These are phyloP conservation scores for Gryon sp. DNA, from an alignment of 1,140 invertebrate genomes.

Conservation along the genomic window DNA sequence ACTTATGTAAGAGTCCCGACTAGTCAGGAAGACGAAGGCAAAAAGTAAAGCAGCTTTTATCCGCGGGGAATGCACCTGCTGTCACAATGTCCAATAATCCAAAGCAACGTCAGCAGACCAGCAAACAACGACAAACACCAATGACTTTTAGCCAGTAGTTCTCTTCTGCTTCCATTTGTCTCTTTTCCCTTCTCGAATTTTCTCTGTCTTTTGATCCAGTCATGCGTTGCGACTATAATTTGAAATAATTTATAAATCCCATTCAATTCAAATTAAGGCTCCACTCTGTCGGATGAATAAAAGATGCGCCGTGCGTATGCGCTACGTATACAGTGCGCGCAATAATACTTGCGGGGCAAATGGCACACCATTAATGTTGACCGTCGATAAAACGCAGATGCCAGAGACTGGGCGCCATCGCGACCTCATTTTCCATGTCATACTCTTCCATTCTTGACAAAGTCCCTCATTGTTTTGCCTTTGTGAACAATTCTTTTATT, in stretches of 20 bases:
- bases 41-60: constrained; percentile 33
- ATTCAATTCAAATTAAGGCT: constrained; percentile 80
- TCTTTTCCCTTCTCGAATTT: too few species aligned
- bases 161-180: too few species aligned
- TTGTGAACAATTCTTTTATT: background rate
- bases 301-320: constrained; percentile 69
- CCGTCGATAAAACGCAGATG: constrained; percentile 58
- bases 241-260: constrained; percentile 80
- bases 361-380: constrained; percentile 58
- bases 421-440: constrained; percentile 47
- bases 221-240: constrained; percentile 78
- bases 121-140: constrained; percentile 48
- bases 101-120: constrained; percentile 26
- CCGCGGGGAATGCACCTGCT: constrained; percentile 60
- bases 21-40: constrained; percentile 27
- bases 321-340: constrained; percentile 53
- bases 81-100: constrained; percentile 45
- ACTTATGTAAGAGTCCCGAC: constrained; percentile 59
- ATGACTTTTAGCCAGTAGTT: constrained; percentile 36
- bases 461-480: constrained; percentile 1
- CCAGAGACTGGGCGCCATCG: constrained; percentile 52
- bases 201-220: constrained; percentile 65
- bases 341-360: constrained; percentile 71
- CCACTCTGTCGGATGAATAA: constrained; percentile 79
- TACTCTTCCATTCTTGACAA: background rate